These are phyloP conservation scores for Andrena haemorrhoa DNA, from an alignment of 2,888 invertebrate species.

Conservation along the genomic window DNA sequence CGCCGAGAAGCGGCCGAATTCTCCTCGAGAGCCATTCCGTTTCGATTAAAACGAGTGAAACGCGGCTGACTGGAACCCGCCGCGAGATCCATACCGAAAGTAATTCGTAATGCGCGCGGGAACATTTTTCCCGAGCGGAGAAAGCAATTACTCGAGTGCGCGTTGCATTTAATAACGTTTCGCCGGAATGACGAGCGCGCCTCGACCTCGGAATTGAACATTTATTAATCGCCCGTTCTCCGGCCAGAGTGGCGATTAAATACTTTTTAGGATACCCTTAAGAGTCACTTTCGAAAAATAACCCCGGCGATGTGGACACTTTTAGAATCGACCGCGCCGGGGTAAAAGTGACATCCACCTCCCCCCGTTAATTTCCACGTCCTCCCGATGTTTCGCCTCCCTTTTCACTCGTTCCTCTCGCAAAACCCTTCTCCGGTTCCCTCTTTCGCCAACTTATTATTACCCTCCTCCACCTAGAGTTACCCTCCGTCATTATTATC, in stretches of 20 bases:
- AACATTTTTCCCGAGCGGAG: constrained; percentile 29
- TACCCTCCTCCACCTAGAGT: constrained; percentile 34
- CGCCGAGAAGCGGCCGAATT: constrained; percentile 10
- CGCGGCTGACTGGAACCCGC: constrained; percentile 26
- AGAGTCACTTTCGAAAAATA: background rate
- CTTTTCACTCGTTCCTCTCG: constrained; percentile 6
- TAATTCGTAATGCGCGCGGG: constrained; percentile 25
- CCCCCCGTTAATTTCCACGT: constrained; percentile 1
- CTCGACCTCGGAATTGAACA: constrained; percentile 1
- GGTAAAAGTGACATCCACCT: constrained; percentile 28
- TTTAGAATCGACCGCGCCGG: constrained; percentile 8
- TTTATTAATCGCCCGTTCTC: background rate
- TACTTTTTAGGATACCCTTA: background rate
- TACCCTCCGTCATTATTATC: constrained; percentile 75
- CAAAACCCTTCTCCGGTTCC: background rate
- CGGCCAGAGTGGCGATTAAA: background rate
- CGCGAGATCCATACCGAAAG: constrained; percentile 25
- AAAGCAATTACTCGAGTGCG: constrained; percentile 30
- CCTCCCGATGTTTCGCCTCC: constrained; percentile 24
- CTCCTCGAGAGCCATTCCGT: constrained; percentile 32
- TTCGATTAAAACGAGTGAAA: constrained; percentile 40
- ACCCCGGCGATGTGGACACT: too few species aligned
- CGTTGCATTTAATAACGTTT: background rate
- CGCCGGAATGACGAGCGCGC: constrained; percentile 1
- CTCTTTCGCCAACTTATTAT: constrained; percentile 13